Percentiles rank a stretch among this genome's conserved stretches.
Conservation (phyloP, 2,797 vertebrate genomes). For the Australoheros facetus region DNA sequence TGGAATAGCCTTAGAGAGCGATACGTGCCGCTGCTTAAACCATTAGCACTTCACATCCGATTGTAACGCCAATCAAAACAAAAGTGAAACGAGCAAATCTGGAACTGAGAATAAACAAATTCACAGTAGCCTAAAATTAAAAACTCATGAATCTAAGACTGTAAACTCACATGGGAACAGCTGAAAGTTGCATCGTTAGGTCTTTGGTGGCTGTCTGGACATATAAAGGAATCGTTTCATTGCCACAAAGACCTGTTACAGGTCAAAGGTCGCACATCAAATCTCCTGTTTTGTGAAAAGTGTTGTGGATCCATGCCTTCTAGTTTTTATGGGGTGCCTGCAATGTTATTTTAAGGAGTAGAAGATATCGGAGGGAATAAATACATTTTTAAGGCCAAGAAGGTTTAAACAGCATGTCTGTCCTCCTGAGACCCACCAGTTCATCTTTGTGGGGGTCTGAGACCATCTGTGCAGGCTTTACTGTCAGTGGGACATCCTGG, state of each 20-base stretch:
- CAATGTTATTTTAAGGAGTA: neutral
- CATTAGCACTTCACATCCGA: neutral
- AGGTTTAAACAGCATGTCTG: too few relatives aligned
- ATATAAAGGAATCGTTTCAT: neutral
- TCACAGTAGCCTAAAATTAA: neutral
- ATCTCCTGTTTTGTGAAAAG: neutral
- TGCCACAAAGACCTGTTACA: neutral
- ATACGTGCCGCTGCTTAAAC: neutral
- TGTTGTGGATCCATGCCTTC: accelerated
- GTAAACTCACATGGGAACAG: too few relatives aligned
- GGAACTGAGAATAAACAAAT: neutral
- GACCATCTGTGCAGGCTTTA: neutral
- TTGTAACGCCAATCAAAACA: neutral
- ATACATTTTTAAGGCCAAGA: neutral
- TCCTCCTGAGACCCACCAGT: neutral
- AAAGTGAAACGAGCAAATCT: neutral
- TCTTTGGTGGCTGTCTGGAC: neutral
- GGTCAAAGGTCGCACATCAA: neutral
- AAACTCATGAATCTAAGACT: too few relatives aligned
- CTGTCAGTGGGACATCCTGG: too few relatives aligned
- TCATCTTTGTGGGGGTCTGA: neutral
- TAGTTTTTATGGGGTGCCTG: neutral
- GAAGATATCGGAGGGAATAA: neutral
- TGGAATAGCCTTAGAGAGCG: neutral
- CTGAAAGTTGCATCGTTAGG: too few relatives aligned